Base-by-base conservation (phyloP, 2,113 vertebrate genomes). In the Actenoides hombroni region DNA sequence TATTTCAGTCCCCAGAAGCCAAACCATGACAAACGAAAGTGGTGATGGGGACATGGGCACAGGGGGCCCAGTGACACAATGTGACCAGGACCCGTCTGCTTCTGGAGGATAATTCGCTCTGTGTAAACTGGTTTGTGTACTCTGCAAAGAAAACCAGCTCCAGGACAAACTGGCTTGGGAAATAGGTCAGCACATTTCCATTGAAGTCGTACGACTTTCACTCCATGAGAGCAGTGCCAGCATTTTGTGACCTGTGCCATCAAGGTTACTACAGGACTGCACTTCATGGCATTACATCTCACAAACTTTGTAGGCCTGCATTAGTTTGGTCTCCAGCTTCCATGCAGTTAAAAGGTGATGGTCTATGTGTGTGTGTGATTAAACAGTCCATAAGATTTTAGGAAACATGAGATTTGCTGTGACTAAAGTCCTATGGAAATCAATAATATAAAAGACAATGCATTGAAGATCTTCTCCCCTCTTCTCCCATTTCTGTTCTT, bases 41-140 rank as follows among this genome's bases (percentile, higher is more conserved):
- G 0, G 53, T 39, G 53, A 4, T 0, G 0, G 26, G 23, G 33
- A 61, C 15, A 15, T 0, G 1, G 29, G 13, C 0, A 0, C 23
- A 19, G 11, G n/a, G 29, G 11, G 40, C 17, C 0, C 1, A 39
- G n/a, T n/a, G 2, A 54, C 28, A 12, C 23, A 54, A n/a, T 1
- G 0, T n/a, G n/a, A 13, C 0, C 0, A 65, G 35, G 28, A 59
- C 53, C 44, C 0, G 0, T 87, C 63, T 91, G 67, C 57, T 91
- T n/a, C 74, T 5, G 2, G 0, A 0, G 25, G 21, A 67, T 1
- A 1, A 25, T 51, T 78, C 10, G 1, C n/a, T 73, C 5, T 6
- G 13, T 8, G 1, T 24, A 3, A 92, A 93, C 86, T 81, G 69
- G 83, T 93, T 94, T 60, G 83, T 87, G 40, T 48, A 82, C 51